phyloP scores from a whole-genome alignment of 2,797 vertebrate genomes.

The Diplodus puntazzo region DNA sequence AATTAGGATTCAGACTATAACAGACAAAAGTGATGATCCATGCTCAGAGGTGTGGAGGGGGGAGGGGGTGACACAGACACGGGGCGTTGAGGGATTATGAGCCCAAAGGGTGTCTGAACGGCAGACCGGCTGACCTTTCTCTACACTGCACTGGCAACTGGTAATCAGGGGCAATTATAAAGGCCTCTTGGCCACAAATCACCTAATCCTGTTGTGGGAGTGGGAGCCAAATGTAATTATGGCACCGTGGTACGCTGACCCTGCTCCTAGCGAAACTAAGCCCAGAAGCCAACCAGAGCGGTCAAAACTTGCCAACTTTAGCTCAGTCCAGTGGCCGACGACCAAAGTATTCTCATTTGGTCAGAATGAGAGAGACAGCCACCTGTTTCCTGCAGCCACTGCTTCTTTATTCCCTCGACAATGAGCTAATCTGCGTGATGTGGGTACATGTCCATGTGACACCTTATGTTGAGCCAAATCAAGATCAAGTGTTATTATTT shows the following conservation, averaged over 20 bases:
- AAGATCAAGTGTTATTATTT: not conserved
- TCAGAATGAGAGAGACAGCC: conserved; percentile 34
- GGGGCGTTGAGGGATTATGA: conserved; percentile 69
- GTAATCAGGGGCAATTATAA: conserved; percentile 84
- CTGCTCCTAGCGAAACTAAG: conserved; percentile 67
- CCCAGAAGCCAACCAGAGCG: conserved; percentile 52
- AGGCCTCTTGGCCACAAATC: conserved; percentile 78
- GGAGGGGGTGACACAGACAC: conserved; percentile 28
- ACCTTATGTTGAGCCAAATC: not conserved
- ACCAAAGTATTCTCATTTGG: conserved; percentile 43
- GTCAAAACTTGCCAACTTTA: conserved; percentile 51
- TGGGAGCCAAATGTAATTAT: conserved; percentile 81
- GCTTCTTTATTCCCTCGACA: conserved; percentile 32
- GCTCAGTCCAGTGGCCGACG: conserved; percentile 40
- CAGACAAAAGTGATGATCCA: conserved; percentile 53
- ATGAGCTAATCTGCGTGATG: conserved; percentile 32
- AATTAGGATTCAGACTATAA: conserved; percentile 63
- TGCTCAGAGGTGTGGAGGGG: conserved; percentile 45
- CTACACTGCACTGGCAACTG: conserved; percentile 68
- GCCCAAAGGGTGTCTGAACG: conserved; percentile 75
- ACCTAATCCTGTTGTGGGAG: conserved; percentile 81
- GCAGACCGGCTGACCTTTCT: conserved; percentile 79
- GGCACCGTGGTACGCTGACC: conserved; percentile 67
- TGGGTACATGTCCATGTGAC: conserved; percentile 1
- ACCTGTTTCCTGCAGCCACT: conserved; percentile 57